Evolutionary conservation across 1,140 invertebrate genomes (phyloP).

Genomic region (Drosophila lini): DNA sequence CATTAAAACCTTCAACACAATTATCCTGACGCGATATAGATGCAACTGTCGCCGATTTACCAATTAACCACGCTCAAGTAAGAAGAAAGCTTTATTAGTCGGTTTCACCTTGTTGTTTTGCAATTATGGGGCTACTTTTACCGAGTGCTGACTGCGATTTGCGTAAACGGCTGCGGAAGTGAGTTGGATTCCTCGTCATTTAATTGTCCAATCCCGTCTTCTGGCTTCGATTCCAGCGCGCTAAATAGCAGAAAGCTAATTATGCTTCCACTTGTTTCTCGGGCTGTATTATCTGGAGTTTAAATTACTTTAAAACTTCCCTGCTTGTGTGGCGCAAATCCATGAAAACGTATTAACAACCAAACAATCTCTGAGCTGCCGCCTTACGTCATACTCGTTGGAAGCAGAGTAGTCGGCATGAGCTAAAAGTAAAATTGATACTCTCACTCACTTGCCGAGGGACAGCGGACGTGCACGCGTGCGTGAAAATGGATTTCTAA

Average conservation of each 20-base stretch:
- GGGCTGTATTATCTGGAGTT: slow-evolving; percentile 46
- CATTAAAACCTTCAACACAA: too few species aligned
- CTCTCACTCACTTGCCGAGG: slow-evolving; percentile 54
- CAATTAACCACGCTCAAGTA: neutral
- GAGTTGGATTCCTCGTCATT: slow-evolving; percentile 46
- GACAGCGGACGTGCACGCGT: slow-evolving; percentile 61
- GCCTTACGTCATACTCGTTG: slow-evolving; percentile 61
- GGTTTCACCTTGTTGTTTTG: slow-evolving; percentile 42
- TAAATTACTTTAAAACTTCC: slow-evolving; percentile 50
- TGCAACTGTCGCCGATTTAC: neutral
- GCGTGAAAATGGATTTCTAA: slow-evolving; percentile 74
- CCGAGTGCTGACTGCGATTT: slow-evolving; percentile 39
- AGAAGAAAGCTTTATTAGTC: slow-evolving; percentile 4
- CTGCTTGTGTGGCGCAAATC: slow-evolving; percentile 23
- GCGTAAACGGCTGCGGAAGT: slow-evolving; percentile 65
- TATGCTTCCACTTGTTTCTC: slow-evolving; percentile 50
- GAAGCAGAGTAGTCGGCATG: slow-evolving; percentile 10
- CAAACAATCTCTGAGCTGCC: neutral
- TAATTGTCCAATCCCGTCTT: slow-evolving; percentile 21
- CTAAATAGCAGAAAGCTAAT: slow-evolving; percentile 44
- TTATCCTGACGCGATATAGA: neutral
- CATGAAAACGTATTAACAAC: slow-evolving; percentile 40
- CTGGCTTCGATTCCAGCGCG: slow-evolving; percentile 32
- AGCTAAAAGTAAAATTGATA: slow-evolving; percentile 72
- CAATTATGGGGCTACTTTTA: slow-evolving; percentile 37